phyloP scores from a whole-genome alignment of 2,888 invertebrate genomes.

The Masnerella sp. region DNA sequence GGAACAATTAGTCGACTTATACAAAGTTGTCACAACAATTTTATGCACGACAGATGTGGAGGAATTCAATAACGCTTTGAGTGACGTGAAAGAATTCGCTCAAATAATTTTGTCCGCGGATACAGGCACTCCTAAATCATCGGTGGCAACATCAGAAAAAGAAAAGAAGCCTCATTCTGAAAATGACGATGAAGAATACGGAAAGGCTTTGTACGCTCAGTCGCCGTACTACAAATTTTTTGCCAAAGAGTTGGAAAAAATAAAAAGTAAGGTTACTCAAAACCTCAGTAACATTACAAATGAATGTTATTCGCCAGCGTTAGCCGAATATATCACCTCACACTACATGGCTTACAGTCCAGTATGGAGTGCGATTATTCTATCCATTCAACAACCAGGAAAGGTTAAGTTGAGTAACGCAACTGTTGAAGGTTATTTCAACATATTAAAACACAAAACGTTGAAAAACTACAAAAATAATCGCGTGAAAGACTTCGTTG shows the following conservation, averaged over 20 bases:
- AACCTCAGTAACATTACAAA: constrained; percentile 3
- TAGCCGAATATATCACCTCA: neutral
- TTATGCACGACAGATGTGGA: neutral
- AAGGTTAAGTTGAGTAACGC: constrained; percentile 11
- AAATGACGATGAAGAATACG: neutral
- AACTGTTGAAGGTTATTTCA: constrained; percentile 10
- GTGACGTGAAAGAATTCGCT: neutral
- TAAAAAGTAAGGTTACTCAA: neutral
- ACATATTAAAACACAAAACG: constrained; percentile 1
- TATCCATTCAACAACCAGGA: neutral
- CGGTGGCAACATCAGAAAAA: too few relatives aligned
- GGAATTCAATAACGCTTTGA: neutral
- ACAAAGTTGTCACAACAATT: neutral
- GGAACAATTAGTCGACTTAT: constrained; percentile 1
- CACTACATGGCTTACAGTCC: constrained; percentile 7
- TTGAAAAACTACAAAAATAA: constrained; percentile 10
- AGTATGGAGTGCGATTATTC: constrained; percentile 14
- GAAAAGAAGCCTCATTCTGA: too few relatives aligned
- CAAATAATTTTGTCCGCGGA: too few relatives aligned
- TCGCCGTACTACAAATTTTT: constrained; percentile 10
- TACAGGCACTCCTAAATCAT: too few relatives aligned
- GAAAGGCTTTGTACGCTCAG: constrained; percentile 11
- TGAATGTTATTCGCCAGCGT: constrained; percentile 2
- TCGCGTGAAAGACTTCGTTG: constrained; percentile 9
- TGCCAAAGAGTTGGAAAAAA: neutral